These are phyloP conservation scores for Mormoops blainvillei DNA, from an alignment of 2,113 vertebrate genomes.

Conservation along the genomic window DNA sequence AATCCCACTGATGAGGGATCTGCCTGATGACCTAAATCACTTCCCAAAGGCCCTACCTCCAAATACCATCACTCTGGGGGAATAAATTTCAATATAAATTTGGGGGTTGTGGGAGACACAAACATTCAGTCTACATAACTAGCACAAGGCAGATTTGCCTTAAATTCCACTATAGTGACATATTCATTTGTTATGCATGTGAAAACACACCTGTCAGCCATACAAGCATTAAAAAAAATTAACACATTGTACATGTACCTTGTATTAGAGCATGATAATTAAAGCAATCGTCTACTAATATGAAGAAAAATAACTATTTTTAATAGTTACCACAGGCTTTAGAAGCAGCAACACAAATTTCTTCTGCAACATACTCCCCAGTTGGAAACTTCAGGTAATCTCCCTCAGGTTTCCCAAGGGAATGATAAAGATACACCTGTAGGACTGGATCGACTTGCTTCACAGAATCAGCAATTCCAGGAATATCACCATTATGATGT, in stretches of 20 bases:
- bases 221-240: background rate
- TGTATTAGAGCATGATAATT: constrained; percentile 18
- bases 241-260: background rate
- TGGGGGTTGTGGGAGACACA: background rate
- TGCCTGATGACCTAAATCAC: background rate
- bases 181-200: background rate
- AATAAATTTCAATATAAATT: background rate
- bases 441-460: constrained; percentile 82
- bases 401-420: constrained; percentile 73
- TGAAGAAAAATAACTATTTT: background rate
- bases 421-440: constrained; percentile 88
- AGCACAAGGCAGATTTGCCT: background rate
- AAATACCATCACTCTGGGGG: background rate
- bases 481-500: constrained; percentile 80
- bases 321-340: constrained; percentile 90
- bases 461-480: constrained; percentile 65
- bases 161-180: background rate
- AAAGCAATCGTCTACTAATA: background rate
- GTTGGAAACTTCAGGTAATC: constrained; percentile 83
- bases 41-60: background rate
- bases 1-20: background rate
- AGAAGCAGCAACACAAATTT: constrained; percentile 90
- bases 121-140: background rate
- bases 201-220: background rate
- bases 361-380: constrained; percentile 91